Percentiles rank a stretch among this genome's conserved stretches.
phyloP scores from a whole-genome alignment of 2,888 invertebrate genomes.

The Cataglyphis rosenhaueri region DNA sequence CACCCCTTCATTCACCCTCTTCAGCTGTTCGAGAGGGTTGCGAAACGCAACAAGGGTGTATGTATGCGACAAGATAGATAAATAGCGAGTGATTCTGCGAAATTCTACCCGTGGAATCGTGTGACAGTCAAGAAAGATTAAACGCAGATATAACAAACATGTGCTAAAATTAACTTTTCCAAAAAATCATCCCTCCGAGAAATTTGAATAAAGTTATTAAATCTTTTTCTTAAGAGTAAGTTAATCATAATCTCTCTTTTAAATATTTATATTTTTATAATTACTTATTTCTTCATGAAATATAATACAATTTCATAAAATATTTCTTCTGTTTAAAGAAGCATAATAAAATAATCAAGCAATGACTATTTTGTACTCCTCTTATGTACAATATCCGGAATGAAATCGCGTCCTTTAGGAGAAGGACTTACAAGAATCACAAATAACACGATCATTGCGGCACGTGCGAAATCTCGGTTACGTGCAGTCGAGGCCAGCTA shows the following conservation, averaged over 20 bases:
- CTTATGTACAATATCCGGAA: slow-evolving; percentile 2
- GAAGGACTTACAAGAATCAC: not conserved
- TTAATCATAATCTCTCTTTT: not conserved
- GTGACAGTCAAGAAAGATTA: not conserved
- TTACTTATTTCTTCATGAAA: not conserved
- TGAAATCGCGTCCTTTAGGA: slow-evolving; percentile 25
- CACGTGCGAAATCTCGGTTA: slow-evolving; percentile 58
- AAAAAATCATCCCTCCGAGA: not conserved
- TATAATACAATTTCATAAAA: not conserved
- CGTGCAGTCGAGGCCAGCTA: slow-evolving; percentile 35
- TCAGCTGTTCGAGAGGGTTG: slow-evolving; percentile 70
- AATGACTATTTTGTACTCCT: not conserved
- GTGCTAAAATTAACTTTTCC: not conserved
- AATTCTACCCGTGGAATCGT: slow-evolving; percentile 65
- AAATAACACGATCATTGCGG: slow-evolving; percentile 30
- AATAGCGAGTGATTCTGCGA: slow-evolving; percentile 72
- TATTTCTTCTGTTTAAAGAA: not conserved
- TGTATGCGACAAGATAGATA: slow-evolving; percentile 37
- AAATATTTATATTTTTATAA: not conserved
- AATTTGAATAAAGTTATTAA: not conserved
- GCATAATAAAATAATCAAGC: slow-evolving; percentile 14
- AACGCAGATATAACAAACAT: not conserved
- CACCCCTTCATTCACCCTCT: slow-evolving; percentile 62
- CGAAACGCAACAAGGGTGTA: slow-evolving; percentile 65
- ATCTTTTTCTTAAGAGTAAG: not conserved